Evolutionary conservation across 2,113 vertebrate species (phyloP), one percentile per base, ranked within the genome.

Genomic region (Aspiorhynchus laticeps): DNA sequence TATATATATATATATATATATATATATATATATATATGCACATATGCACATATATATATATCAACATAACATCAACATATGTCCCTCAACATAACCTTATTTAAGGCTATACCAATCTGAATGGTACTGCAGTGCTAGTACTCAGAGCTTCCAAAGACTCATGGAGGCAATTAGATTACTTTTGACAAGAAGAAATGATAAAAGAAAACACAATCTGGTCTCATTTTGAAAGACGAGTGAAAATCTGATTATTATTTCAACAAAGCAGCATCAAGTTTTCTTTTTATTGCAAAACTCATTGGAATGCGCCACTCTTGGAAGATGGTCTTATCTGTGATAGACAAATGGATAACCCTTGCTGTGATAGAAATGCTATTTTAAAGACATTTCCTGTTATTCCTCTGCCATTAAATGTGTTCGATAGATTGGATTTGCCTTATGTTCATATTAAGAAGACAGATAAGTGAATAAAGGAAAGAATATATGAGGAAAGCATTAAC

Each of bases 171-270:
- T n/a, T 26, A 53, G 82, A 74, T 69, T 46, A 67, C 41, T 51
- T 83, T 33, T 84, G 67, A 73, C 82, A 84, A 73, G 48, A 82
- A 9, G 33, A 67, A 46, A 46, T 46, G 41, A 82, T 82, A 31
- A 67, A 82, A 83, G 81, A 36, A 53, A 38, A 17, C 1, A 14
- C 12, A 2, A 56, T 74, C 31, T 26, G 31, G 19, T 56, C 24
- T 84, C 12, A 17, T 73, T 84, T 84, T 71, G 48, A 56, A 84
- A 74, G 67, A 17, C 2, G 12, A 17, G 81, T 26, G 46, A 38
- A 53, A n/a, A 74, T 33, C 65, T 74, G 28, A 84, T 74, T 26
- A 74, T 56, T 84, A 84, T 84, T 84, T 84, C 48, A 84, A 74
- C 82, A 84, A 84, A 74, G 48, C 46, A 33, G 43, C 67, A 71